Evolutionary conservation across 2,113 vertebrate genomes (phyloP), one percentile per base, ranked within the genome.

Genomic region (Embiotoca jacksoni): DNA sequence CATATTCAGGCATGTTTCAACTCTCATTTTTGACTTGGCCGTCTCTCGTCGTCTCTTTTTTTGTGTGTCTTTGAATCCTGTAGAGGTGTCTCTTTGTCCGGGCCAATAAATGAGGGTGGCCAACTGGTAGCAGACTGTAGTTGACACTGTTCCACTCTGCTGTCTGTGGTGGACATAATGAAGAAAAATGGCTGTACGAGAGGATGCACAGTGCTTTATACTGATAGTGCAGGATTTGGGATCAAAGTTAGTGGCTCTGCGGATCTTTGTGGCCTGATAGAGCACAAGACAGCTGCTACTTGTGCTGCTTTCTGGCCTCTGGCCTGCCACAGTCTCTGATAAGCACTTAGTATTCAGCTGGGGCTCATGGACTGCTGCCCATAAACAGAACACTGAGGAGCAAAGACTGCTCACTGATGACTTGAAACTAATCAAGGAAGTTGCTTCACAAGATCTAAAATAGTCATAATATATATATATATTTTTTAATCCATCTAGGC

Each of bases 111-210:
- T 72, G 64, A 47, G 30, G 14, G 88, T 88, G 94, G 89, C 87
- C 92, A 91, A 93, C 92, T 89, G 89, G 79, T 59, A 80, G 89
- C 88, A 55, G 73, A 80, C 83, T 78, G 66, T 68, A 39, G 86
- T 81, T 83, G 80, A 92, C 91, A 93, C 89, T 89, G 90, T 91
- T 89, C 72, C 0, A 83, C 83, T 54, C 2, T 50, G 76, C 91
- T 91, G 39, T 94, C 91, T 90, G 81, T 88, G 86, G 57, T 72
- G 82, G 90, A 74, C 86, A 80, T 89, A 92, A 94, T 52, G 81
- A 92, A 88, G 72, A 94, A 47, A 37, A 85, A 92, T 92, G 75
- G 77, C 61, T 16, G 72, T 37, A 31, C 56, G 53, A 31, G 32
- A 39, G 8, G 7, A 67, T 1, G 39, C 39, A 55, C 7, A 74